phyloP scores from a whole-genome alignment of 2,113 vertebrate species.

The Origma solitaria region DNA sequence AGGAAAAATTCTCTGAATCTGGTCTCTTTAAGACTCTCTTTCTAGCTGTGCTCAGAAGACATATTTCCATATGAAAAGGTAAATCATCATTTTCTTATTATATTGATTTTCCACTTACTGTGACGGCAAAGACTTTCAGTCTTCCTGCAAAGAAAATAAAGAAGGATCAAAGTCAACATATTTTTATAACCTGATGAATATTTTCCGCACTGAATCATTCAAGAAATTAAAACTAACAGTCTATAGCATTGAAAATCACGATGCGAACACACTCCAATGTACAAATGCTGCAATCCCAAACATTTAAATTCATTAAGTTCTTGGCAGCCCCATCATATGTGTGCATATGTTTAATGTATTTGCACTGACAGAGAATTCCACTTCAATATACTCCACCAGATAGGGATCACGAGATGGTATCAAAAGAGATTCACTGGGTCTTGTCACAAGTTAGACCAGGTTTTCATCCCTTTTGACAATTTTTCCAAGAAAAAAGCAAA shows the following conservation, averaged over 20 bases:
- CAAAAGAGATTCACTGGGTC: neutral
- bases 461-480: neutral
- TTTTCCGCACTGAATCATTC: constrained; percentile 8
- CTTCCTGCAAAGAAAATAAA: neutral
- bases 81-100: constrained; percentile 53
- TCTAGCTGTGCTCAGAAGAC: neutral
- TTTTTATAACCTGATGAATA: constrained; percentile 7
- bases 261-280: neutral
- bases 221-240: neutral
- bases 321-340: neutral
- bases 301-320: constrained; percentile 8
- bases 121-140: constrained; percentile 5
- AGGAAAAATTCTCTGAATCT: neutral
- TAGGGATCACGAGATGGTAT: neutral
- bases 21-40: neutral
- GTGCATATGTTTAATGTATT: neutral
- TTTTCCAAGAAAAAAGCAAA: constrained; percentile 1
- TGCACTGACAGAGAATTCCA: neutral
- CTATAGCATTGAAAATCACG: neutral
- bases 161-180: neutral
- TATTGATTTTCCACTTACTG: constrained; percentile 45
- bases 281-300: neutral
- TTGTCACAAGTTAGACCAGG: neutral
- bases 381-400: neutral
- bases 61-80: constrained; percentile 47